phyloP scores from a whole-genome alignment of 2,888 invertebrate genomes.

The Blera fallax region DNA sequence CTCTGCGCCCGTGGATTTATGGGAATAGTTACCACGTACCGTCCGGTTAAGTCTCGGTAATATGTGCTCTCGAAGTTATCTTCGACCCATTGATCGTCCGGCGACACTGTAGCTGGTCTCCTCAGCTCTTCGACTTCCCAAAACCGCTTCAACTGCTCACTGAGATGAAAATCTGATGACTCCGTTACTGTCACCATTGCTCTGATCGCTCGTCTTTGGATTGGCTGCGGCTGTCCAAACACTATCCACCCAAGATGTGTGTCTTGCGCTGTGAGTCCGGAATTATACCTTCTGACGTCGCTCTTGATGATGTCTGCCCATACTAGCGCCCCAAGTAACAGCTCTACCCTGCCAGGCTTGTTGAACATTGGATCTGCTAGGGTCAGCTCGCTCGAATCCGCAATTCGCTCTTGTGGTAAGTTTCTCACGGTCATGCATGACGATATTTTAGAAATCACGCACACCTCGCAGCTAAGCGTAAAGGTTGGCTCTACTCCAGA shows the following conservation, averaged over 20 bases:
- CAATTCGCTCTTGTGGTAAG: no score
- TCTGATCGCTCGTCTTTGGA: not conserved
- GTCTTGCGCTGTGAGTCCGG: conserved; percentile 4
- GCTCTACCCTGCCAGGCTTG: not conserved
- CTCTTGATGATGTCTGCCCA: not conserved
- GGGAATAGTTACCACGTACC: conserved; percentile 8
- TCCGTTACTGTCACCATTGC: not conserved
- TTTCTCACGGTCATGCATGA: no score
- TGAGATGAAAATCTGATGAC: no score
- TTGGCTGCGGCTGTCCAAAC: not conserved
- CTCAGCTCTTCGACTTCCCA: conserved; percentile 8
- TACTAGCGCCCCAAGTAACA: not conserved
- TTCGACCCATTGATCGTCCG: conserved; percentile 5
- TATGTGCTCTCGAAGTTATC: not conserved
- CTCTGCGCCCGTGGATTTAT: not conserved
- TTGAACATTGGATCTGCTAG: not conserved
- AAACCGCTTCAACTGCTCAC: not conserved
- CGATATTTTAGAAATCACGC: not conserved
- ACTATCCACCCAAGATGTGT: not conserved
- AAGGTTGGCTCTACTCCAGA: not conserved
- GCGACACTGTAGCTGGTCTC: not conserved
- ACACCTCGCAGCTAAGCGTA: not conserved
- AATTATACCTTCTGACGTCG: not conserved
- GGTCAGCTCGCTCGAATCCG: not conserved
- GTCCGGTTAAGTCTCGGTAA: not conserved